Conservation (phyloP, 2,797 vertebrate species). For the Ctenochaetus hawaiiensis region DNA sequence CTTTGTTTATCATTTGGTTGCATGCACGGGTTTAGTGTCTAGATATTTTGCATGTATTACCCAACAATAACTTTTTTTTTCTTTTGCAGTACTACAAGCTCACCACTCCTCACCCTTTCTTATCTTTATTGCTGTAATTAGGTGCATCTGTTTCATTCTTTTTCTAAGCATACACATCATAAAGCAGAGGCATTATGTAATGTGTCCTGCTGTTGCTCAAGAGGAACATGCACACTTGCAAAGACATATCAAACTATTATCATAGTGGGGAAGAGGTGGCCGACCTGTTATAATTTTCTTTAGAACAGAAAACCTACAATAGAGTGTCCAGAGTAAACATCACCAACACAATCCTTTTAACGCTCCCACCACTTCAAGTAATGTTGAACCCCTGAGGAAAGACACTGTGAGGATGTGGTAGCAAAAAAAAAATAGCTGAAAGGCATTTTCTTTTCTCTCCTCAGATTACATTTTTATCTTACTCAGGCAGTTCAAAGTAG, state of each 20-base stretch:
- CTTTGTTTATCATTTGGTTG: background rate
- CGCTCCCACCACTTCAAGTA: conserved; percentile 26
- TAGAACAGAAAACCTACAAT: conserved; percentile 14
- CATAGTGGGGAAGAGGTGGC: conserved; percentile 7
- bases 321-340: conserved; percentile 21
- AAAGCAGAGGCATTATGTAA: conserved; percentile 65
- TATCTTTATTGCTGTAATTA: conserved; percentile 71
- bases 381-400: conserved; percentile 3
- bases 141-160: conserved; percentile 44
- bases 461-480: conserved; percentile 20
- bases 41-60: conserved; percentile 1
- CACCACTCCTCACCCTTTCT: background rate
- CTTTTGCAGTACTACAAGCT: background rate
- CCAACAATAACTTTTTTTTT: background rate
- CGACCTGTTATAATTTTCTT: background rate
- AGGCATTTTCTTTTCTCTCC: conserved; percentile 32
- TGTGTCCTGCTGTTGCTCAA: conserved; percentile 39
- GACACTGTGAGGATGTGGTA: background rate
- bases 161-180: conserved; percentile 38
- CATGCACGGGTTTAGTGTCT: background rate
- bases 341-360: conserved; percentile 6
- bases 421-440: background rate
- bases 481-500: conserved; percentile 14
- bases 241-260: conserved; percentile 44
- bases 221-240: conserved; percentile 46